Base-by-base conservation (phyloP, 2,113 vertebrate genomes). In the Podarcis raffonei region DNA sequence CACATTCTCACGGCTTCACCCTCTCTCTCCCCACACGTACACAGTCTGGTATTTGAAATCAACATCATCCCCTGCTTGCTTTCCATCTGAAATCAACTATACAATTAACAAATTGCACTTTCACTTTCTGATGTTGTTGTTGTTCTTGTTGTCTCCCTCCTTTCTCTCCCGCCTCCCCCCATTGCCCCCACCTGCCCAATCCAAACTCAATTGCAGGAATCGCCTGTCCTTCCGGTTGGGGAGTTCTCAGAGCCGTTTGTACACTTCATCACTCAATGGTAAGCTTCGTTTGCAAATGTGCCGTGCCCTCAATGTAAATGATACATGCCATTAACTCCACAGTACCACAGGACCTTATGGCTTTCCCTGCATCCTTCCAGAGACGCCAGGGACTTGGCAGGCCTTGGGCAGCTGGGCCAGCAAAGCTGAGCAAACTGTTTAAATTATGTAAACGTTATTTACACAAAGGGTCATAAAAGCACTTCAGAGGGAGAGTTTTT, bases 241-340 rank as follows among this genome's bases (percentile, higher is more conserved):
- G 98, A 99, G 95, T 99, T 99, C 97, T 99, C 98, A 27, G 98
- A 99, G 95, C 98, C 97, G 57, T 99, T 99, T 95, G 98, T 99
- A 95, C 97, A 99, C 97, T 99, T 99, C 96, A 98, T 99, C 97
- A 99, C 99, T 96, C 99, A 99, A 95, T 99, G 99, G 99, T 99
- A 96, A 99, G 99, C 97, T 92, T 35, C 23, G 88, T 94, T 94
- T 95, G 95, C 96, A 95, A 90, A 90, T 93, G 93, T 94, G 95
- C 95, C 94, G 65, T 96, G 96, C 95, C 96, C 96, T 96, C 94
- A 20, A 79, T 97, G 97, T 96, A 93, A 97, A 96, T 91, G 97
- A 95, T 95, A 96, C 97, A 94, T 97, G 97, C 95, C 96, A 96
- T 96, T 94, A 96, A 95, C 96, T 95, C 88, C 0, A 69, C 83